Conservation (phyloP, 2,797 vertebrate species). For the Phrynocephalus forsythii region DNA sequence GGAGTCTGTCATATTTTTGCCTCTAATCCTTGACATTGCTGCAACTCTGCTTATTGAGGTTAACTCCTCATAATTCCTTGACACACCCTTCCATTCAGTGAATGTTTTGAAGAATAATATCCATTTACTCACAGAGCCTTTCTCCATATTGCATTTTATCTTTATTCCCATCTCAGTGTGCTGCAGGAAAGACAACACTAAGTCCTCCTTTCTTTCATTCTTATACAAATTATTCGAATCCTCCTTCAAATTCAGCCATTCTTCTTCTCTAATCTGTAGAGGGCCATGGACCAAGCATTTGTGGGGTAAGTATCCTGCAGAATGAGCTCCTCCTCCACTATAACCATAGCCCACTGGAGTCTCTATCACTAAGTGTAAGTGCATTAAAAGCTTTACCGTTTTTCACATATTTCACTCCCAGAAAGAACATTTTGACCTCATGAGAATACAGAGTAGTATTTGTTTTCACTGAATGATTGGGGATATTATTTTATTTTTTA, state of each 20-base stretch:
- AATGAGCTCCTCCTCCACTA: neutral
- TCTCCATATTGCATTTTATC: neutral
- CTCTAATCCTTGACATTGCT: too few species aligned
- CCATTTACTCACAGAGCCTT: neutral
- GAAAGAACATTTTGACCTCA: neutral
- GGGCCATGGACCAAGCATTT: neutral
- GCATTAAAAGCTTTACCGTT: neutral
- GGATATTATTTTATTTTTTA: neutral
- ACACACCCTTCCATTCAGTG: neutral
- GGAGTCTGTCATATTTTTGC: too few species aligned
- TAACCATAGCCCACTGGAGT: neutral
- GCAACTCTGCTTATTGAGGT: too few species aligned
- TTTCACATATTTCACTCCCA: neutral
- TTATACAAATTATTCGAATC: neutral
- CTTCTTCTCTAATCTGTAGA: neutral
- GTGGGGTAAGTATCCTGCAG: neutral
- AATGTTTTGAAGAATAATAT: neutral
- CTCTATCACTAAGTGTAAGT: neutral
- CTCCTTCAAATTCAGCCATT: neutral
- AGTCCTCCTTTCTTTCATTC: neutral
- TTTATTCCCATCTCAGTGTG: neutral
- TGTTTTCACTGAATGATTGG: neutral
- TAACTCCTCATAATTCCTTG: too few species aligned
- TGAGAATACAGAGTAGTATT: neutral
- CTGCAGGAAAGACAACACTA: neutral